Conservation (phyloP, 2,797 vertebrate genomes). For the Fistularia tabacaria region DNA sequence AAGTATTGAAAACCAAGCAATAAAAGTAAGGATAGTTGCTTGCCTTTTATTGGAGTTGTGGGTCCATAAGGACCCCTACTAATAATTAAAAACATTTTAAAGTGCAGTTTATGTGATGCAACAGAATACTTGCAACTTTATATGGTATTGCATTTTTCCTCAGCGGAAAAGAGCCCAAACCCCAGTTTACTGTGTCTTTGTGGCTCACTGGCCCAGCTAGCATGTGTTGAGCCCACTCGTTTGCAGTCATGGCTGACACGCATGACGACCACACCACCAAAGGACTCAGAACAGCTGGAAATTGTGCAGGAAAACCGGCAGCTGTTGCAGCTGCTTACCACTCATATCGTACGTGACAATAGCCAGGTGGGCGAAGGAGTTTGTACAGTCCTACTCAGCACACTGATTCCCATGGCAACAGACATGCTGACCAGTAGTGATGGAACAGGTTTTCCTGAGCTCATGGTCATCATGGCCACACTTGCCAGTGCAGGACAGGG, state of each 20-base stretch:
- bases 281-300: constrained; percentile 93
- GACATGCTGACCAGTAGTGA: constrained; percentile 94
- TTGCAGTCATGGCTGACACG: constrained; percentile 94
- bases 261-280: constrained; percentile 92
- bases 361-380: constrained; percentile 99
- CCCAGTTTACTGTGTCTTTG: constrained; percentile 91
- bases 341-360: constrained; percentile 95
- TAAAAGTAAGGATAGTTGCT: too few relatives aligned
- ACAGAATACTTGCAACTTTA: neutral
- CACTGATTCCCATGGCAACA: constrained; percentile 97
- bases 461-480: constrained; percentile 98
- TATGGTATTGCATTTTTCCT: constrained; percentile 1
- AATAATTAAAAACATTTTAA: neutral
- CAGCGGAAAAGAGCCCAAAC: constrained; percentile 98
- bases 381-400: constrained; percentile 93
- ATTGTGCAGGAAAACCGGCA: constrained; percentile 96
- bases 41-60: too few relatives aligned
- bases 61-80: too few relatives aligned
- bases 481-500: constrained; percentile 95
- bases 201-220: constrained; percentile 93
- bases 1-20: too few relatives aligned
- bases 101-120: neutral
- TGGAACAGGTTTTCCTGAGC: constrained; percentile 94
- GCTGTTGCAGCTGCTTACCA: constrained; percentile 90
- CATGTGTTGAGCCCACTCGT: constrained; percentile 88